Percentiles rank a stretch among this genome's conserved stretches.
Conservation (phyloP, 2,797 vertebrate species). For the Gallirallus australis region DNA sequence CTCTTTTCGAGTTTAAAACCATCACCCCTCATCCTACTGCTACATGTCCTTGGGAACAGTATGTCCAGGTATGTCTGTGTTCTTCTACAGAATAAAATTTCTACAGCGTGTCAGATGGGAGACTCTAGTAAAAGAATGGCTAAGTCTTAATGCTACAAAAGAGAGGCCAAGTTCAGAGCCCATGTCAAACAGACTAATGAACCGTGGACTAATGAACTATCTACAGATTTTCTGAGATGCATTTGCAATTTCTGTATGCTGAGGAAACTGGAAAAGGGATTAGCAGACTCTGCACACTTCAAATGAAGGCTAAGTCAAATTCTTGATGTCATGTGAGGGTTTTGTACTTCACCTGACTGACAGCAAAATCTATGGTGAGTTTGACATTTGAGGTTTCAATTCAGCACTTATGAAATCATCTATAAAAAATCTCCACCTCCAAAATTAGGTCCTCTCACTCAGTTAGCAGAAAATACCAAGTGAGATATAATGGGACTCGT, state of each 20-base stretch:
- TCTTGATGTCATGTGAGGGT: slow-evolving; percentile 42
- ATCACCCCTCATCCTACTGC: no score
- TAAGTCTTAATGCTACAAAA: background rate
- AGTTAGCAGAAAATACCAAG: background rate
- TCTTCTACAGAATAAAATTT: background rate
- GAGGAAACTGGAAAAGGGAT: slow-evolving; percentile 24
- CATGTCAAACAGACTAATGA: background rate
- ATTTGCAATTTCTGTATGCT: background rate
- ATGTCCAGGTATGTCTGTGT: background rate
- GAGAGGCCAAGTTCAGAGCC: background rate
- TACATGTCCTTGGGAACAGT: no score
- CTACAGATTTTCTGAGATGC: background rate
- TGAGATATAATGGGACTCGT: background rate
- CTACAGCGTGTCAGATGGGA: background rate
- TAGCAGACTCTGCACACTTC: slow-evolving; percentile 27
- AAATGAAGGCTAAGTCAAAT: slow-evolving; percentile 55
- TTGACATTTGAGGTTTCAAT: slow-evolving; percentile 72
- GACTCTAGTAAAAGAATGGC: background rate
- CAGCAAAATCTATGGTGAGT: slow-evolving; percentile 52
- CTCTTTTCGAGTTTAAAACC: no score
- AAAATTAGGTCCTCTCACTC: background rate
- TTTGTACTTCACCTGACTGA: slow-evolving; percentile 48
- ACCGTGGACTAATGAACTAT: background rate
- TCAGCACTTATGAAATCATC: slow-evolving; percentile 15
- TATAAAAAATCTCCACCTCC: slow-evolving; percentile 8